Base-by-base conservation (phyloP, 2,888 invertebrate species). In the Sarcophaga caerulescens region DNA sequence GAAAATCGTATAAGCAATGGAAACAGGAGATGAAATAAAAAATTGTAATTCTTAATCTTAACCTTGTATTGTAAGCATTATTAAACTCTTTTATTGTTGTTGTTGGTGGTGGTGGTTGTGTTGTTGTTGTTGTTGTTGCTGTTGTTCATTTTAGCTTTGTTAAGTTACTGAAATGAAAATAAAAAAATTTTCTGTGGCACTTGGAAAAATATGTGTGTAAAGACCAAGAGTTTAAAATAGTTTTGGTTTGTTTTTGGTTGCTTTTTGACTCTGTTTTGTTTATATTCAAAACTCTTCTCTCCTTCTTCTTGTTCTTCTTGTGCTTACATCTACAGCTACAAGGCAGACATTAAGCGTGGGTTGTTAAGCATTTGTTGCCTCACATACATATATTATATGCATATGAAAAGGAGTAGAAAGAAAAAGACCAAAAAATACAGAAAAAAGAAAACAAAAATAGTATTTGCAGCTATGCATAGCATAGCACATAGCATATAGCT, bases 31-130 rank as follows among this genome's bases (percentile, higher is more conserved):
- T 76, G 75, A 75, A 80, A 82, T 76, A 79, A 79, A 85, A 82
- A 68, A 82, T 85, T 85, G 78, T 71, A 66, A 84, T 79, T 86
- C 86, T 84, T 84, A 86, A 84, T 84, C 84, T 86, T 81, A 81
- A 84, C 75, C 84, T 81, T 81, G 77, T 77, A 81, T 81, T 81
- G 81, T 77, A 73, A 81, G 84, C 75, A 84, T 75, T 52, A 14
- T 52, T 84, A 65, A 84, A 71, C 79, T 84, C 59, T 68, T 84
- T 44, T n/a, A 66, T 11, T 19, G 35, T 45, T 66, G 14, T 63
- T 65, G 3, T 35, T 65, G 8, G 14, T 66, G 19, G 4, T 35
- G n/a, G 2, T 65, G 17, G 23, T 66, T 10, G n/a, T 65, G 17
- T 14, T 66, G 19, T 4, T 35, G n/a, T 14, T 35, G 3, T 35